Evolutionary conservation across 2,888 invertebrate species (phyloP).

Genomic region (Drosophila putrida): DNA sequence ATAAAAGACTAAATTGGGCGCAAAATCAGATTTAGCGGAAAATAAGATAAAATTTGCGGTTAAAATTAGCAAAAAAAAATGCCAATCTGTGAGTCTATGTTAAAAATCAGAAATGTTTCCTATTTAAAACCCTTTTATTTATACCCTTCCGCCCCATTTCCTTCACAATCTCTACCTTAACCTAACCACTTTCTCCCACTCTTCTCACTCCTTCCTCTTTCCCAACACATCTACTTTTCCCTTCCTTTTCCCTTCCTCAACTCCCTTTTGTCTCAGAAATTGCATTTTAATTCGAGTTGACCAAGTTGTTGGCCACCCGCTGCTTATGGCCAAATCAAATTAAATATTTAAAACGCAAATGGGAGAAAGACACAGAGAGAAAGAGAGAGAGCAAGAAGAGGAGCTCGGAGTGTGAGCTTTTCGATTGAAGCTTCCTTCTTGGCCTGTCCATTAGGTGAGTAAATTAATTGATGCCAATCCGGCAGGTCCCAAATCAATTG

Average conservation of each 20-base stretch:
- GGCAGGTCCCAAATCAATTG: conserved; percentile 10
- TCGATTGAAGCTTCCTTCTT: conserved; percentile 10
- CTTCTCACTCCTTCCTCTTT: neutral
- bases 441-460: conserved; percentile 59
- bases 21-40: too few species aligned
- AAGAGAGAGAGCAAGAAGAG: neutral
- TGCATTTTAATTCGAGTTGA: conserved; percentile 63
- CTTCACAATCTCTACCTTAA: too few species aligned
- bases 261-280: conserved; percentile 41
- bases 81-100: too few species aligned
- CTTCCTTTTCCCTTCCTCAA: neutral
- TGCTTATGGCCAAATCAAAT: conserved; percentile 66
- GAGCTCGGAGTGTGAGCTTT: neutral
- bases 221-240: too few species aligned
- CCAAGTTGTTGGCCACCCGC: conserved; percentile 22
- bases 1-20: too few species aligned
- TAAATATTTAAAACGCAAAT: conserved; percentile 70
- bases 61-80: too few species aligned
- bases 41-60: too few species aligned
- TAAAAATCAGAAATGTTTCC: neutral
- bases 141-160: too few species aligned
- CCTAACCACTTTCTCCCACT: neutral
- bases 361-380: neutral
- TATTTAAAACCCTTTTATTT: too few species aligned
- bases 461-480: conserved; percentile 72